Evolutionary conservation across 2,888 invertebrate species (phyloP), one percentile per base, ranked within the genome.

Genomic region (Rhamphomyia laevipes): DNA sequence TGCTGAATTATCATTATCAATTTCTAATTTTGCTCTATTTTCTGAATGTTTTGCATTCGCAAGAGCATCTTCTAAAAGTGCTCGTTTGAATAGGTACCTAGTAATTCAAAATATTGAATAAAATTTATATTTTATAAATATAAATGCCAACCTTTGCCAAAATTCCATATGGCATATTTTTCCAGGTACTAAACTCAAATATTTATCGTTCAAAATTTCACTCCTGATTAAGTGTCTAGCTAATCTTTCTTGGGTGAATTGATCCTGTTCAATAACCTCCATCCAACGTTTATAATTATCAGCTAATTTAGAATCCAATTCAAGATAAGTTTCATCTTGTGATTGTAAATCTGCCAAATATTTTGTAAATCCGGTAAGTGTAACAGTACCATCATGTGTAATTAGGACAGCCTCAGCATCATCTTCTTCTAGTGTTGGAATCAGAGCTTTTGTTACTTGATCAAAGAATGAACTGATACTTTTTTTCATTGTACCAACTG

Each of bases 31-130:
- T 68, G 62, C 58, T 66, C 70, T 54, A 63, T 76, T 68, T 65
- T 77, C 59, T 62, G 61, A 59, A 40, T 79, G 78, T 45, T 82
- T 74, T 52, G 80, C 77, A 30, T 83, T 78, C 9, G 84, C 83
- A 58, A 87, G 74, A 3, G 83, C 79, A 66, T 85, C 81, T 61
- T 86, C 81, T 2, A 87, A 69, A 43, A 86, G 69, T n/a, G 86
- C 84, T 61, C 86, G 82, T 62, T 84, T 82, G 72, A 86, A 90
- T 60, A 87, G 75, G 66, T 88, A 90, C 45, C 78, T 78, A 59
- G 1, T 53, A 56, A n/a, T 41, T 17, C 17, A 40, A 41, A 47
- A 35, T 21, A 21, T 7, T 23, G 31, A 17, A 49, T 35, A 48
- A 48, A 37, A 38, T 37, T 44, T 43, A 4, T 17, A 33, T 33